Conservation (phyloP, 2,113 vertebrate species). For the Mormoops blainvillei region DNA sequence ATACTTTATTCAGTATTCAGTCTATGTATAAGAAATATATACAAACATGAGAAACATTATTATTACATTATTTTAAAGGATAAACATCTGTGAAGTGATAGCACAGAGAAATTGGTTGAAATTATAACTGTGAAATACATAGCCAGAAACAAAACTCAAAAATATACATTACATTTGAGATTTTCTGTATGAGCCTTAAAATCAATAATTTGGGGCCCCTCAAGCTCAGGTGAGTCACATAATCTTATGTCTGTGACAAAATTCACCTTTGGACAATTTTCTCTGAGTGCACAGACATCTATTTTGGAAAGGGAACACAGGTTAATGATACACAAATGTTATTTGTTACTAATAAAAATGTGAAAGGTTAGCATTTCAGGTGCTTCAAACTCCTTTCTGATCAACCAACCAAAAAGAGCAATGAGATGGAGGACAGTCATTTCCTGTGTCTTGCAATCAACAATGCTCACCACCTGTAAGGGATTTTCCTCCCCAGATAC, state of each 20-base stretch:
- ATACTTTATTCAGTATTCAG: not conserved
- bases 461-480: constrained; percentile 23
- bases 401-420: not conserved
- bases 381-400: not conserved
- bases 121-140: constrained; percentile 17
- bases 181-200: constrained; percentile 61
- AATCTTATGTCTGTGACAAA: constrained; percentile 47
- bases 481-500: constrained; percentile 2
- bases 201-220: constrained; percentile 58
- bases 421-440: not conserved
- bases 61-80: not conserved
- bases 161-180: constrained; percentile 51
- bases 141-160: constrained; percentile 45
- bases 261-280: constrained; percentile 20
- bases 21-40: not conserved
- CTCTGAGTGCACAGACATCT: not conserved
- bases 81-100: not conserved
- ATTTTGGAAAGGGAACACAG: constrained; percentile 31
- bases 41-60: not conserved
- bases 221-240: constrained; percentile 30
- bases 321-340: constrained; percentile 31
- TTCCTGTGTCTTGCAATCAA: constrained; percentile 29
- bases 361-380: constrained; percentile 13
- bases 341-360: constrained; percentile 52
- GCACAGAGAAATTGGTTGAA: not conserved